A percentile compares a stretch with the other conserved stretches of the same genome.
Conservation (phyloP, 2,113 vertebrate genomes). For the Pavo muticus region DNA sequence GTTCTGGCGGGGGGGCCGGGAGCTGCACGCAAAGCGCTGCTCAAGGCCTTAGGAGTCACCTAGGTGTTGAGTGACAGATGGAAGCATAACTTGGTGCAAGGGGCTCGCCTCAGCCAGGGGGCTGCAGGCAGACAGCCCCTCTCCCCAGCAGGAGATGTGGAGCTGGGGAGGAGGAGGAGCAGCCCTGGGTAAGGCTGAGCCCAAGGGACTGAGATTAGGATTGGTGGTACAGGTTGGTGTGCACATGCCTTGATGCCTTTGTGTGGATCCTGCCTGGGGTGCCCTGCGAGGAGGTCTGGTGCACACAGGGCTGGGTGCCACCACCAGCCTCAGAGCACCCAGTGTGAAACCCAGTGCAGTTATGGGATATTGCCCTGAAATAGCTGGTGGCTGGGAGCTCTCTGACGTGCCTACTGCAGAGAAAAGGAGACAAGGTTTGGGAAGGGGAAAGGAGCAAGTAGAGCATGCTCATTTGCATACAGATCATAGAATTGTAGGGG, state of each 20-base stretch:
- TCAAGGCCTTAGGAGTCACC: slow-evolving; percentile 33
- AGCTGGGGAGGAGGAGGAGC: slow-evolving; percentile 14
- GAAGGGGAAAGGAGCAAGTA: not conserved
- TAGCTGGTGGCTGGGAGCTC: not conserved
- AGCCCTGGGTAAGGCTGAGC: slow-evolving; percentile 26
- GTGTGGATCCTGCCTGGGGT: not conserved
- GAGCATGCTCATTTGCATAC: not conserved
- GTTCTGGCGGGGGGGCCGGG: not conserved
- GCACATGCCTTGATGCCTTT: not conserved
- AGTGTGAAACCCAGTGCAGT: fast-evolving
- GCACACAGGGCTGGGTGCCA: not conserved
- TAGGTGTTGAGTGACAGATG: slow-evolving; percentile 53
- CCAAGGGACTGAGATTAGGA: slow-evolving; percentile 4
- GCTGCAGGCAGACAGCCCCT: slow-evolving; percentile 12
- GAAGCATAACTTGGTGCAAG: slow-evolving; percentile 32
- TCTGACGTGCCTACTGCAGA: not conserved
- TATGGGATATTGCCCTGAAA: not conserved
- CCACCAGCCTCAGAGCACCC: not conserved
- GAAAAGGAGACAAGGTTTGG: not conserved
- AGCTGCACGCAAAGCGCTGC: not conserved
- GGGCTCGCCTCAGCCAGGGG: not conserved
- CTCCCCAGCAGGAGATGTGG: not conserved
- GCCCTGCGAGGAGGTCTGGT: not conserved
- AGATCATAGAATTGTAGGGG: not conserved
- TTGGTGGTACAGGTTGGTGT: not conserved